Evolutionary conservation across 2,113 vertebrate species (phyloP).

Genomic region (Sapayoa aenigma): DNA sequence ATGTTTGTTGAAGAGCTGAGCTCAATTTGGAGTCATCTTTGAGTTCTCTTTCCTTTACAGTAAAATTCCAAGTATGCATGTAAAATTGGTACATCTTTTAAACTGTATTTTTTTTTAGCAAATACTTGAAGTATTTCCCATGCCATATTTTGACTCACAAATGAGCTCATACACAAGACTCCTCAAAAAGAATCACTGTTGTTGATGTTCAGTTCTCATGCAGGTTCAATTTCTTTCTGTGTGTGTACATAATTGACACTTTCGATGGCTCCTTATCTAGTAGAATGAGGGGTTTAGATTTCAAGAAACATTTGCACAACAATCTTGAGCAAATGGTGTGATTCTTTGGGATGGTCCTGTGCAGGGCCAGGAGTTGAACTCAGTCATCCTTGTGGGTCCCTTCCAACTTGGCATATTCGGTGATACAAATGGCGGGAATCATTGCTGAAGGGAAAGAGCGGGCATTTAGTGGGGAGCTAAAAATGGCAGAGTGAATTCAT

Average conservation of each 20-base stretch:
- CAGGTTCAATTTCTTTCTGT: not conserved
- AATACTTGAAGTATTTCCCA: not conserved
- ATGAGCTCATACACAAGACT: not conserved
- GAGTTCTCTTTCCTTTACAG: not conserved
- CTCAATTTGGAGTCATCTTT: not conserved
- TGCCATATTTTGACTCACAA: fast-evolving
- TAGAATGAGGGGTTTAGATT: not conserved
- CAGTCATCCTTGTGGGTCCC: not conserved
- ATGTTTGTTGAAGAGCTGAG: not conserved
- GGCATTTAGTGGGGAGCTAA: not conserved
- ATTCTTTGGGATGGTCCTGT: not conserved
- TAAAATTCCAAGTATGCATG: not conserved
- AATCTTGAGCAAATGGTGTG: not conserved
- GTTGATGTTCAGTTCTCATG: fast-evolving
- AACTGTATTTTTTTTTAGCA: not conserved
- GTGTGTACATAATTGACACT: fast-evolving
- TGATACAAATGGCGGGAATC: not conserved
- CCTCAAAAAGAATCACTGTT: not conserved
- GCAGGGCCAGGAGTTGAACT: not conserved
- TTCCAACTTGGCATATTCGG: not conserved
- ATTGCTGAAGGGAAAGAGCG: not conserved
- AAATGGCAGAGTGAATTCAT: not conserved
- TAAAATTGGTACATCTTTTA: not conserved
- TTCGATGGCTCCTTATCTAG: not conserved
- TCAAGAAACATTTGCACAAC: not conserved